Conservation (phyloP, 2,113 vertebrate species). For the Etia nguti region DNA sequence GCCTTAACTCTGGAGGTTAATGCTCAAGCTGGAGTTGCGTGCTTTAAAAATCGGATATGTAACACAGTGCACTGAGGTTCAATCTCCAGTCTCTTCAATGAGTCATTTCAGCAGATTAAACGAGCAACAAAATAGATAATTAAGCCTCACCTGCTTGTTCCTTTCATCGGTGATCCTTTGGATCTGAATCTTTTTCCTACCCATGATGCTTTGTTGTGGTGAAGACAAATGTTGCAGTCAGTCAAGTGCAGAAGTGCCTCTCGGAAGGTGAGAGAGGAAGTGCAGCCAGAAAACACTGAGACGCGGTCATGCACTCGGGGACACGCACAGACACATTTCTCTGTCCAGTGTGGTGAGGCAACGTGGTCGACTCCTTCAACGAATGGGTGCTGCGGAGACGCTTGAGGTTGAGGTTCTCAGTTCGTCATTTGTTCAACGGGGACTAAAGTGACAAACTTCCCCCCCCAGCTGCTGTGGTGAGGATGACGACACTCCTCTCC, state of each 20-base stretch:
- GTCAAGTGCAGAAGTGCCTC: constrained; percentile 42
- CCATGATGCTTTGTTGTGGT: constrained; percentile 79
- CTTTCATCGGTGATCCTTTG: constrained; percentile 97
- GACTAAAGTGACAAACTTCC: constrained; percentile 18
- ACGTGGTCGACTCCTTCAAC: background rate
- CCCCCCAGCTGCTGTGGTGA: constrained; percentile 28
- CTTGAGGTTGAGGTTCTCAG: constrained; percentile 35
- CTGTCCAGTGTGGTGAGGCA: constrained; percentile 29
- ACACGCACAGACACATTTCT: constrained; percentile 47
- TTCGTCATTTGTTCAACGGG: constrained; percentile 37
- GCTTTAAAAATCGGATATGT: background rate
- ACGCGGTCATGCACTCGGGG: constrained; percentile 41
- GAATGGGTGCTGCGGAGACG: background rate
- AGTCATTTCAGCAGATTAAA: background rate
- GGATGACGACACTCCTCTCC: constrained; percentile 34
- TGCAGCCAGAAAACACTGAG: constrained; percentile 37
- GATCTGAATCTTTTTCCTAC: constrained; percentile 99
- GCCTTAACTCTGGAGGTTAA: background rate
- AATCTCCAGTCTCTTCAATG: background rate
- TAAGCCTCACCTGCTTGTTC: constrained; percentile 85
- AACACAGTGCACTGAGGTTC: background rate
- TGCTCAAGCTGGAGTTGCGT: background rate
- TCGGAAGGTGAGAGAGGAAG: constrained; percentile 17
- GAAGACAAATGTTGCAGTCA: constrained; percentile 32
- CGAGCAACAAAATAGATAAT: background rate